Evolutionary conservation across 2,797 vertebrate species (phyloP), one percentile per base, ranked within the genome.

Genomic region (Aythya fuligula): DNA sequence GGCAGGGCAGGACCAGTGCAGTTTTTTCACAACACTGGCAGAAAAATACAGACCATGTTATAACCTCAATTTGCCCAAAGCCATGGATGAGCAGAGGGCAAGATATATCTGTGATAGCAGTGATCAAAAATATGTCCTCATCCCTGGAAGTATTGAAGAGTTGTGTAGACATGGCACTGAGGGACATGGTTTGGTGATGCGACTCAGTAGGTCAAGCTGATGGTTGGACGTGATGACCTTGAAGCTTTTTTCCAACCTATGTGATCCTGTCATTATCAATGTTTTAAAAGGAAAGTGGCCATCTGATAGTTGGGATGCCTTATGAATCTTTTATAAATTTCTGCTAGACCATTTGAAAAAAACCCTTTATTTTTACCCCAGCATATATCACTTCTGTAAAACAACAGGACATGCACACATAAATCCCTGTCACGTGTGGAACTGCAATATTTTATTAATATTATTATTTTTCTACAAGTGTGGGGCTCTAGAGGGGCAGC

Each of bases 361-460:
- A 67, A 71, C n/a, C 9, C n/a, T 82, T 76, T 70, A 22, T 30
- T 69, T 75, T 83, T 34, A 53, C 71, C 43, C 20, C 32, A 66
- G 20, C 54, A 15, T 25, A 15, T 62, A 61, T 56, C 13, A 2
- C 2, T 1, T 25, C 27, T 62, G 11, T 47, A 30, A 32, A 32
- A 13, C 6, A 53, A 18, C n/a, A 25, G 28, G 11, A n/a, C 28
- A 19, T 13, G 45, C 2, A 4, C 54, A 30, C 10, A 19, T n/a
- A 16, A 39, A 9, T 54, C 41, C 67, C 36, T 36, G 39, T 19
- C 20, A 4, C 3, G 2, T 34, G 43, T 41, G 53, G 3, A 25
- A 49, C 11, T 0, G 0, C 6, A 34, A 41, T 36, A 47, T 54
- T 76, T 38, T 57, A 11, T 8, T 43, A 4, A 13, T 30, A 2